Evolutionary conservation across 2,113 vertebrate species (phyloP), one percentile per base, ranked within the genome.

Genomic region (Siphamia tubifer): DNA sequence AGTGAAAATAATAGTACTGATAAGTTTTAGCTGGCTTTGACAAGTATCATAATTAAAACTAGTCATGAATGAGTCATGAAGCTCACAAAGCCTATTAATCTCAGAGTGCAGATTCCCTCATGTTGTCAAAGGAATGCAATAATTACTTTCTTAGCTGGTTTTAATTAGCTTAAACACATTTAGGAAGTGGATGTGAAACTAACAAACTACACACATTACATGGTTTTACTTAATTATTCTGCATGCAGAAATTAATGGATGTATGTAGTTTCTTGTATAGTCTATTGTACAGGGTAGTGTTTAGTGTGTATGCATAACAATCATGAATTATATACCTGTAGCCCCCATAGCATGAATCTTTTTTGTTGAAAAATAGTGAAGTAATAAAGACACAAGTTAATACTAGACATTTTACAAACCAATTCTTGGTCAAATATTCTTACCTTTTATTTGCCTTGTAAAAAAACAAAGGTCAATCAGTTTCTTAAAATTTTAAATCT

Each of bases 361-460:
- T 44, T 6, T 24, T 42, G 9, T 9, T n/a, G 9, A 40, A 55
- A 17, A 2, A 15, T 9, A 9, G 30, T 19, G 1, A 5, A 28
- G 11, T 19, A 61, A 19, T 16, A 21, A 9, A 51, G 4, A 52
- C 15, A 35, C 30, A 21, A 16, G 32, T 23, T 13, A 17, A 15
- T 9, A 32, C 2, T 17, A 45, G 7, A 52, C 23, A 20, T 42
- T 15, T 4, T 12, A 19, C 12, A 28, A 23, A 9, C 31, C 20
- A 8, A 1, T 44, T 11, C 12, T 17, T n/a, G 13, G 12, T 34
- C 8, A 45, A 0, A 27, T 23, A 15, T 11, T 52, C 61, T 71
- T 82, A 74, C 76, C 61, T 77, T 32, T 61, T n/a, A n/a, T n/a
- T 19, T 3, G 44, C 12, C 45, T 44, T 42, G 4, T 55, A 6